Conservation (phyloP, 2,797 vertebrate genomes). For the Anisognathus igniventris region DNA sequence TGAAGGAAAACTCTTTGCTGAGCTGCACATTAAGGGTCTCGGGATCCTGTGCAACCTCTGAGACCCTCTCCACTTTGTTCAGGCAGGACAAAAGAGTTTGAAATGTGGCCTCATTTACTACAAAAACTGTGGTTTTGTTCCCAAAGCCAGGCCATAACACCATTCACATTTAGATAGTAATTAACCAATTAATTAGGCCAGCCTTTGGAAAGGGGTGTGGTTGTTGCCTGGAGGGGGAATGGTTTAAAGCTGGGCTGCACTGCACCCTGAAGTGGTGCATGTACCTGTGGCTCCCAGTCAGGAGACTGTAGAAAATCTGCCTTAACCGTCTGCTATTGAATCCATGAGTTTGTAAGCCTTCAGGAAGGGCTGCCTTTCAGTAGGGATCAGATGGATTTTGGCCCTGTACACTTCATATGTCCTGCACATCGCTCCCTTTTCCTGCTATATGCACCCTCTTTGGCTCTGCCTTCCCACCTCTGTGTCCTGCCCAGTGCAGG, state of each 20-base stretch:
- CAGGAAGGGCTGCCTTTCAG: not conserved
- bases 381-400: not conserved
- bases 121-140: not conserved
- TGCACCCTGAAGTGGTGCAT: rapidly evolving
- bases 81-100: not conserved
- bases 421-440: not conserved
- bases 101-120: not conserved
- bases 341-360: not conserved
- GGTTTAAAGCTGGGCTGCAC: not conserved
- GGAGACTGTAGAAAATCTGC: not conserved
- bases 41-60: not conserved
- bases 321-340: rapidly evolving
- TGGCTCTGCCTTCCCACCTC: not conserved
- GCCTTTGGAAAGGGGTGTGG: not conserved
- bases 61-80: not conserved
- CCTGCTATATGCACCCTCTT: not conserved
- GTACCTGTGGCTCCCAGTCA: not conserved
- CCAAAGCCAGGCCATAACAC: not conserved
- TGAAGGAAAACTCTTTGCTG: not conserved
- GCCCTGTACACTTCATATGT: not conserved
- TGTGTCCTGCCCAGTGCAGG: rapidly evolving
- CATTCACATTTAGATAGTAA: not conserved
- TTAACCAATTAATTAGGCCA: not conserved
- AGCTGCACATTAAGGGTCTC: rapidly evolving
- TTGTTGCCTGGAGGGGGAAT: not conserved